These are phyloP conservation scores for Acromyrmex charruanus DNA, from an alignment of 1,140 invertebrate species.

Conservation along the genomic window DNA sequence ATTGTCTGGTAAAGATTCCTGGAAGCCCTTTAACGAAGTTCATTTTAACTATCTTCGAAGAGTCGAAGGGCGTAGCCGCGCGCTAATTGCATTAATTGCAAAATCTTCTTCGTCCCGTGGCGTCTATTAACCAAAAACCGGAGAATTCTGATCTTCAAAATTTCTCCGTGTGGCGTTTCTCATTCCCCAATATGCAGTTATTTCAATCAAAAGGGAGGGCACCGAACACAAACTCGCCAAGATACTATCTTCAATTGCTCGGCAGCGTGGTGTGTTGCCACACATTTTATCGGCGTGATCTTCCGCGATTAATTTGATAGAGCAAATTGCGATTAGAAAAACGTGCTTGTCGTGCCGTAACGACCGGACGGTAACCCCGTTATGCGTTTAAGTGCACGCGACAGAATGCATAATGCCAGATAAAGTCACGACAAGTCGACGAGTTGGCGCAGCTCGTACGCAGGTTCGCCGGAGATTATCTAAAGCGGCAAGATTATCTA, in stretches of 20 bases:
- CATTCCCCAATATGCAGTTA: background rate
- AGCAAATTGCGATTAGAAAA: constrained; percentile 68
- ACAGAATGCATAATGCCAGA: constrained; percentile 58
- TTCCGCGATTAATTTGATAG: constrained; percentile 36
- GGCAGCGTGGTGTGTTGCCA: background rate
- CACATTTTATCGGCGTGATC: constrained; percentile 10
- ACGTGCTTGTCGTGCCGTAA: constrained; percentile 26
- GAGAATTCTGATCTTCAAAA: background rate
- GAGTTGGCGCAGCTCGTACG: background rate
- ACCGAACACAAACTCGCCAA: background rate
- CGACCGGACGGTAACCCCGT: constrained; percentile 14
- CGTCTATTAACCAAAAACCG: background rate
- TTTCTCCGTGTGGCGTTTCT: background rate
- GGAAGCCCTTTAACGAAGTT: constrained; percentile 61
- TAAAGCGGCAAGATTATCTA: constrained; percentile 35
- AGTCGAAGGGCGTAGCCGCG: background rate
- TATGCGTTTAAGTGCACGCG: constrained; percentile 64
- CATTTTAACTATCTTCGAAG: constrained; percentile 61
- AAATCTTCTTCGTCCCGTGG: constrained; percentile 32
- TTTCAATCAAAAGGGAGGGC: constrained; percentile 36
- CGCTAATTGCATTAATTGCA: constrained; percentile 48
- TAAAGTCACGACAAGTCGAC: constrained; percentile 52
- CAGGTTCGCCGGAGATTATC: constrained; percentile 9
- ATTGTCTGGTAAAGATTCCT: background rate
- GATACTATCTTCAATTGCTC: constrained; percentile 48